Evolutionary conservation across 2,113 vertebrate species (phyloP), one percentile per base, ranked within the genome.

Genomic region (Podocnemis expansa): DNA sequence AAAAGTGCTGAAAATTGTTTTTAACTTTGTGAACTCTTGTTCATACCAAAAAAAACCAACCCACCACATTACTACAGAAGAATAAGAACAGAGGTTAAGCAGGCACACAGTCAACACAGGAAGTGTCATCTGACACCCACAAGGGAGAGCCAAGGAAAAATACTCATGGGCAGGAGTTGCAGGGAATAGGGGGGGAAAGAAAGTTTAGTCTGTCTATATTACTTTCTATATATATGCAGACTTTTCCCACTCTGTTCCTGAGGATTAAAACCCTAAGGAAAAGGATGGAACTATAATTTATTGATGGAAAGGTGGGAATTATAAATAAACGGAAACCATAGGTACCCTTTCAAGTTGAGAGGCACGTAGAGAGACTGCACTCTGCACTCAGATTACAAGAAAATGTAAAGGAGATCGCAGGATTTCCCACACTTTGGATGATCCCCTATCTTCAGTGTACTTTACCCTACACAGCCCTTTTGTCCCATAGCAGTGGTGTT

Each of bases 311-410:
- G 92, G 78, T 11, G 82, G 80, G 80, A 84, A 78, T 95, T 95
- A 91, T 88, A 93, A 96, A 91, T 90, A 96, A 90, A 45, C 58
- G 92, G 87, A 94, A 90, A 85, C 41, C 8, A 82, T 75, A 80
- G 63, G 86, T 96, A 95, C 93, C 93, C 93, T 89, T 95, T 90
- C 88, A 93, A 96, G 93, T 95, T 96, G 96, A 96, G 84, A 73
- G 92, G 96, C 84, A 91, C 91, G 88, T 92, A 80, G 63, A 82
- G 93, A 94, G 96, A 75, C 96, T 96, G 91, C 96, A 96, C 95
- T 95, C 89, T 94, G 95, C 91, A 94, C 14, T 0, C n/a, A 84
- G 85, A 93, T 93, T 82, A n/a, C 78, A 93, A 97, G 96, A 95
- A 96, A 93, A 88, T 93, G 90, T 95, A 80, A 87, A 82, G 93